Conservation (phyloP, 2,113 vertebrate species). For the Cichladusa arquata region DNA sequence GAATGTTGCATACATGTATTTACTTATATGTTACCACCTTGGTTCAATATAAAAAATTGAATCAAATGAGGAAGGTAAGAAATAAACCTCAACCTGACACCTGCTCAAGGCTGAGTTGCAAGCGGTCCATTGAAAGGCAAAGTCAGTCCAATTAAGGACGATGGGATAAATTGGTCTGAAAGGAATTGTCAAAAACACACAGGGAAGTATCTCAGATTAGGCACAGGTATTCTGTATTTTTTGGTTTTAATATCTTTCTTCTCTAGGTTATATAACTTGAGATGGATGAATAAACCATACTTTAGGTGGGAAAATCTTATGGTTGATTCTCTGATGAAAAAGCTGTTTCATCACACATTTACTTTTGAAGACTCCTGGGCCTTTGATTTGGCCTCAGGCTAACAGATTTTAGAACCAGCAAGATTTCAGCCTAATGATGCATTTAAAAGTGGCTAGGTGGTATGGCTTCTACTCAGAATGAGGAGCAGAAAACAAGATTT, state of each 20-base stretch:
- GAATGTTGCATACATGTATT: background rate
- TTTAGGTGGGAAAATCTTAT: background rate
- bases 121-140: background rate
- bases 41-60: background rate
- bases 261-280: background rate
- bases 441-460: background rate
- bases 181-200: background rate
- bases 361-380: background rate
- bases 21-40: background rate
- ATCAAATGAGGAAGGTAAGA: background rate
- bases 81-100: background rate
- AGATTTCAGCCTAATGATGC: background rate
- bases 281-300: background rate
- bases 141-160: background rate
- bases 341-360: background rate
- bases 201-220: background rate
- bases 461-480: background rate
- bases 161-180: background rate
- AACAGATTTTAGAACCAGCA: background rate
- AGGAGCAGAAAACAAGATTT: background rate
- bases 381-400: background rate
- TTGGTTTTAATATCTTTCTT: background rate
- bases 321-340: background rate
- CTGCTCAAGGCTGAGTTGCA: background rate
- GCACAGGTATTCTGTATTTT: background rate